Base-by-base conservation (phyloP, 2,888 invertebrate genomes). In the Rutpela maculata region DNA sequence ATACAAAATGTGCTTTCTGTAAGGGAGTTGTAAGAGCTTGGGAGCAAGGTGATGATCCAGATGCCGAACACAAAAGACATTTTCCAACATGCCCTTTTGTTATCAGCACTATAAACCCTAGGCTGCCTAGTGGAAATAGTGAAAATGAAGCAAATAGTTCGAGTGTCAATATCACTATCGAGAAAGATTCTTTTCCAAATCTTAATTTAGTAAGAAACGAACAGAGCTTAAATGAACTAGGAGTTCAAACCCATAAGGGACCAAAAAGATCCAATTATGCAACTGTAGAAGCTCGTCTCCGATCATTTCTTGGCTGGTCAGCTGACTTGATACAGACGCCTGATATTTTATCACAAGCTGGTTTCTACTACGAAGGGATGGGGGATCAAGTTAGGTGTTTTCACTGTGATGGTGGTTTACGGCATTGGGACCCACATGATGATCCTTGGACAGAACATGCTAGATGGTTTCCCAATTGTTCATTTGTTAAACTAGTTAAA, bases 381-480 rank as follows among this genome's bases (percentile, higher is more conserved):
- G 93, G 92, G 63, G 95, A 95, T 88, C 94, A 94, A 90, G 96
- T 97, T 38, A 93, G 96, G 74, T 99, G 98, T 89, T 98, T 98
- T 91, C 96, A 97, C 90, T 99, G 99, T 89, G 97, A 97, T 89
- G 98, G 98, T 60, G 97, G 98, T 0, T 91, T 99, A 66, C 93
- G 95, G 82, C 95, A 95, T 87, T 99, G 98, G 98, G 95, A 97
- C 88, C 93, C 94, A 56, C 93, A 94, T 18, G 98, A 98, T 89
- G 95, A 95, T 87, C 97, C 98, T 0, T 98, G 98, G 98, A 92
- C 93, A 72, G 98, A 98, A 88, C 99, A 99, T 90, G 97, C 97
- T 12, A 93, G 95, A 85, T 98, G 97, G 97, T 98, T 97, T 91
- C 95, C 97, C 0, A 93, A 93, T 86, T 99, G 98, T 89, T 95